These are phyloP conservation scores for Coecobrya sp. DNA, from an alignment of 2,888 invertebrate species.

Conservation along the genomic window DNA sequence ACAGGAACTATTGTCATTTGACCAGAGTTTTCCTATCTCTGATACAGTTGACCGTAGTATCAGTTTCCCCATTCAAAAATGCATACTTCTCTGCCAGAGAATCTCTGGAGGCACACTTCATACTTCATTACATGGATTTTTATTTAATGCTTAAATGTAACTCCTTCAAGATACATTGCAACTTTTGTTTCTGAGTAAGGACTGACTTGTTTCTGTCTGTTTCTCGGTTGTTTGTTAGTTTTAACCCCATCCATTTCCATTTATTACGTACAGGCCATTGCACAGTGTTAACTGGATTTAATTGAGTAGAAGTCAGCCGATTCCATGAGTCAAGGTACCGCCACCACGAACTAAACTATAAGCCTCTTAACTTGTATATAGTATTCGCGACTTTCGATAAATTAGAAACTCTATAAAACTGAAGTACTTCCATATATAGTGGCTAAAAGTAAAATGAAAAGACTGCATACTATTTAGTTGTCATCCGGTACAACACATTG, in stretches of 20 bases:
- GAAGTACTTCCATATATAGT: background rate
- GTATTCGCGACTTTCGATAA: background rate
- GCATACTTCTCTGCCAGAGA: too few relatives aligned
- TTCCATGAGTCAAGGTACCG: conserved; percentile 62
- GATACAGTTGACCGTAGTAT: too few relatives aligned
- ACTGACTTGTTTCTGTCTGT: background rate
- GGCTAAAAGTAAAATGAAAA: background rate
- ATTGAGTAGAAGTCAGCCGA: conserved; percentile 83
- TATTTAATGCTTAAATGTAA: background rate
- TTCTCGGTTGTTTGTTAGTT: conserved; percentile 3
- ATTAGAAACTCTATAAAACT: too few relatives aligned
- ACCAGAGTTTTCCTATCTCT: too few relatives aligned
- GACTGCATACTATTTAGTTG: background rate
- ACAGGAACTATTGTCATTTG: too few relatives aligned
- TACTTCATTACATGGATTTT: too few relatives aligned
- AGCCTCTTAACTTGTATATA: background rate
- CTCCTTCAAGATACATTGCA: background rate
- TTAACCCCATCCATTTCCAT: conserved; percentile 81
- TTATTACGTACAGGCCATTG: conserved; percentile 82
- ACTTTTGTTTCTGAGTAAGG: background rate
- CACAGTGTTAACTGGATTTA: conserved; percentile 82
- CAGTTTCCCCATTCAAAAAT: too few relatives aligned
- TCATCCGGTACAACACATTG: background rate
- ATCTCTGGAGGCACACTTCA: too few relatives aligned
- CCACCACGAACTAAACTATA: conserved; percentile 19